Conservation (phyloP, 2,888 invertebrate genomes). For the Troides aeacus region DNA sequence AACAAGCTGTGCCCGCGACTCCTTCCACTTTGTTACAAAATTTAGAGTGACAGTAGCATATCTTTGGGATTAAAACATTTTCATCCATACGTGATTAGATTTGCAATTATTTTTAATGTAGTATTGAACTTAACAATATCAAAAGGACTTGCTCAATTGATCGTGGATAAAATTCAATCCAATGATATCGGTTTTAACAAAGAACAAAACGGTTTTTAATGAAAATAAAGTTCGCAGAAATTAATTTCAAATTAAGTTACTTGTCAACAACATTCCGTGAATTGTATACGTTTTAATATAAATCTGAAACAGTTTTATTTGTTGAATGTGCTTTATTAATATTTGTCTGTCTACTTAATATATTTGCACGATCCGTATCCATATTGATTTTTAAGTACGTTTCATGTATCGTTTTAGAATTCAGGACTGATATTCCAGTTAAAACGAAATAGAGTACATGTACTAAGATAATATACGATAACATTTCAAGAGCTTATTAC, state of each 20-base stretch:
- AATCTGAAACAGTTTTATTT: too few species aligned
- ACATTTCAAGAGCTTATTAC: slow-evolving; percentile 2
- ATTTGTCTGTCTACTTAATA: too few species aligned
- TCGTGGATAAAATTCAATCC: not conserved
- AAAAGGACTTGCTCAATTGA: not conserved
- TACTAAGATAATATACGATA: not conserved
- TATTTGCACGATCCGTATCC: too few species aligned
- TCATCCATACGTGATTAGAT: not conserved
- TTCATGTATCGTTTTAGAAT: not conserved
- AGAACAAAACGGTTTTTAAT: not conserved
- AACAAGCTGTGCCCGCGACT: slow-evolving; percentile 9
- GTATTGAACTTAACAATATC: not conserved
- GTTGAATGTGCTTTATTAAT: too few species aligned
- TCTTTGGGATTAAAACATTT: not conserved
- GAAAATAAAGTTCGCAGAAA: not conserved
- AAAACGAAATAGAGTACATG: not conserved
- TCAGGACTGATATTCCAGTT: not conserved
- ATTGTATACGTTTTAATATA: too few species aligned
- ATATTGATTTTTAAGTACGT: too few species aligned
- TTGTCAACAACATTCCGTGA: not conserved
- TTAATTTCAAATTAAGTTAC: not conserved
- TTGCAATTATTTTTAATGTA: not conserved
- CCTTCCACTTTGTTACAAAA: not conserved
- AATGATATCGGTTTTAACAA: not conserved
- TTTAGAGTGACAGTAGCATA: not conserved